Evolutionary conservation across 2,888 invertebrate species (phyloP).

Genomic region (Microdon myrmicae): DNA sequence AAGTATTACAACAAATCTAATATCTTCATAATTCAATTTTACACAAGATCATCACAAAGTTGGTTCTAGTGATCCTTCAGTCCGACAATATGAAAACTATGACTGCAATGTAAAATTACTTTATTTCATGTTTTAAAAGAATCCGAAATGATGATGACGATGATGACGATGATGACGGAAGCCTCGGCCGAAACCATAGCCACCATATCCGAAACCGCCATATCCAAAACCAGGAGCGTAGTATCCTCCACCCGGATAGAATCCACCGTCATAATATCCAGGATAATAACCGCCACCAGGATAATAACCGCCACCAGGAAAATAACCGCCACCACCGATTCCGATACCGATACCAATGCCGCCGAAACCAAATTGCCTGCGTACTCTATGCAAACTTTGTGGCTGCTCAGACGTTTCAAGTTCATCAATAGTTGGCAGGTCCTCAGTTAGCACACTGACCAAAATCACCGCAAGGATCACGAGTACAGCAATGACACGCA

Average conservation of each 20-base stretch:
- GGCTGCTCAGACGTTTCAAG: conserved; percentile 17
- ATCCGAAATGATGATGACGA: conserved; percentile 7
- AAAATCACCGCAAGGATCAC: conserved; percentile 17
- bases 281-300: conserved; percentile 10
- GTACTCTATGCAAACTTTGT: conserved; percentile 7
- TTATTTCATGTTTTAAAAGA: conserved; percentile 6
- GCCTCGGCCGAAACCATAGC: conserved; percentile 17
- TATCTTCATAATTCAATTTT: too few relatives aligned
- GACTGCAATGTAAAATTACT: too few relatives aligned
- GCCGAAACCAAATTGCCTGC: conserved; percentile 29
- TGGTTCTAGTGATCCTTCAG: too few relatives aligned
- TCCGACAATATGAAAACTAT: too few relatives aligned
- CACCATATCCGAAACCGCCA: conserved; percentile 18
- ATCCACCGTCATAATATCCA: conserved; percentile 3
- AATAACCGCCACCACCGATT: conserved; percentile 7
- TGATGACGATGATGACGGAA: conserved; percentile 1
- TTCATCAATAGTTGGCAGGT: conserved; percentile 10
- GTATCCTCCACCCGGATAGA: conserved; percentile 8
- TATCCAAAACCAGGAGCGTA: conserved; percentile 17
- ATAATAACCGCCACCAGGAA: conserved; percentile 13
- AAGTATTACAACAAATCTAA: too few relatives aligned
- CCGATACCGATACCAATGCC: conserved; percentile 18
- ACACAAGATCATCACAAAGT: too few relatives aligned
- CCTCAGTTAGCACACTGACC: conserved; percentile 17
- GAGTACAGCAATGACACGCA: conserved; percentile 32